Base-by-base conservation (phyloP, 2,888 invertebrate genomes). In the Lasioglossum marginatum region DNA sequence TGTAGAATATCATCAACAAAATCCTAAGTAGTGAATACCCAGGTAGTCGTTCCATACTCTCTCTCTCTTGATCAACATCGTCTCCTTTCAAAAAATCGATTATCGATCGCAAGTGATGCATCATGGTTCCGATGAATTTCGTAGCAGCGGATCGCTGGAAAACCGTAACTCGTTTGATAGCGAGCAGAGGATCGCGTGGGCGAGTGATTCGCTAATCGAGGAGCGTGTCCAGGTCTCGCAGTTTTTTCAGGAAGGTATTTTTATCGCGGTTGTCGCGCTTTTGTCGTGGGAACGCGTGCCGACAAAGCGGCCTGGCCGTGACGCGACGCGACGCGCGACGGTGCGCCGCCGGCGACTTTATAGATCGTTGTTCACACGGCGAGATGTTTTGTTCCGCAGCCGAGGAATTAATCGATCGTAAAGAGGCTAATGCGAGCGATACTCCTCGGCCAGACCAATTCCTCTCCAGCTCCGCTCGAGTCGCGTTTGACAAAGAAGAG, bases 361-460 rank as follows among this genome's bases (percentile, higher is more conserved):
- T 88, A 74, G 87, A 88, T 82, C 79, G 87, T 85, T 85, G 87
- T 85, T 85, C 80, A 81, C 84, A 82, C 85, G 83, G 76, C 72
- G 82, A 86, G 83, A 85, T 83, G 81, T 89, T 90, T 89, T 85
- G 82, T 87, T 84, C 83, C 81, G 78, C 83, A 77, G 80, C 83
- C 89, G 84, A 89, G 83, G 86, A 89, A 88, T 89, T 89, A 89
- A 90, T 90, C 88, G 91, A 81, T 85, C 86, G 86, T 86, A 84
- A 88, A 82, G 78, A 82, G 85, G 88, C 86, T 90, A 90, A 89
- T 84, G 89, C 85, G 85, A 89, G 85, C 85, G 82, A 90, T 87
- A 82, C 82, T 79, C 82, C 82, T 52, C 23, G 52, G 52, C 52
- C n/a, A 10, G 52, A 10, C 52, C 52, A n/a, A n/a, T n/a, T 52